Base-by-base conservation (phyloP, 2,797 vertebrate genomes). In the Neosilurus mollespiculum region DNA sequence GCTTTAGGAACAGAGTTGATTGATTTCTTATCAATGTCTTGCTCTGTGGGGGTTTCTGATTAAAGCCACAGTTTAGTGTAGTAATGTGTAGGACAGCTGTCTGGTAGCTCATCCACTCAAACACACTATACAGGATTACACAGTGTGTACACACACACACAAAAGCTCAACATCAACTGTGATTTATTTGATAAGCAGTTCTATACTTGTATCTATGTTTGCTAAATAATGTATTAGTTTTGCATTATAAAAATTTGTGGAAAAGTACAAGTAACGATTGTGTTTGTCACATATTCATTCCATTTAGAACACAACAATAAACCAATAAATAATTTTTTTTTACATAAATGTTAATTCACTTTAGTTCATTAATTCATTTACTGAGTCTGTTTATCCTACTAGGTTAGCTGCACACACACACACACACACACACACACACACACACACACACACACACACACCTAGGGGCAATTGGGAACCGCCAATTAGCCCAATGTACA, bases 11-110 rank as follows among this genome's bases (percentile, higher is more conserved):
- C 24, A 20, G 79, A 77, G 11, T 15, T 71, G 15, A 81, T 82
- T 71, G 84, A 85, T 85, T 77, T 71, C 64, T 85, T 80, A 81
- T 81, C 76, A 69, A 64, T 71, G 9, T 43, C n/a, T 0, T 69
- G 34, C 80, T 78, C 20, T 81, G 24, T 61, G 22, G 80, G n/a
- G 78, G 61, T 59, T 66, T 80, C 53, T 56, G 62, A 65, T 53
- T 66, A 56, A 78, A 85, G 61, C 37, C 10, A 59, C 43, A 70
- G 73, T 70, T 85, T n/a, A 70, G 64, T 18, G 30, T 75, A 37
- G 69, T 34, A 59, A 37, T 37, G 18, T 67, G 51, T 37, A 22
- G 53, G 58, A 84, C 78, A 61, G 37, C 30, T 59, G 53, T 54
- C 18, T 75, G 18, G 43, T 26, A 82, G 62, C 14, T 69, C 59